These are phyloP conservation scores for Hypselothyrea guttata DNA, from an alignment of 2,888 invertebrate species.

Conservation along the genomic window DNA sequence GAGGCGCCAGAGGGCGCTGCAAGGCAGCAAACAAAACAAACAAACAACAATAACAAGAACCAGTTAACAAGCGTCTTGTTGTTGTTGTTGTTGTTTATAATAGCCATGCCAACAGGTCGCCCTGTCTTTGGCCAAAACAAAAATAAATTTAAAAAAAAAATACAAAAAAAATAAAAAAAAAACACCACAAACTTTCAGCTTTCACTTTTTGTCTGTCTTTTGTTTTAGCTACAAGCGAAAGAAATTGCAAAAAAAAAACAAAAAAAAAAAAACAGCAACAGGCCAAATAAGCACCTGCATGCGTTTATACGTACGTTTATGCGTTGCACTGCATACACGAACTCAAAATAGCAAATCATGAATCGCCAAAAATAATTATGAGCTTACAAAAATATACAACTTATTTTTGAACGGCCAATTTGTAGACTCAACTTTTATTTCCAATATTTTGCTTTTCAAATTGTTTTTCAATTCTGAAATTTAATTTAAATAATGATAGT, in stretches of 20 bases:
- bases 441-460: no score
- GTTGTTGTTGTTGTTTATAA: conserved; percentile 26
- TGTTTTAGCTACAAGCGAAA: conserved; percentile 50
- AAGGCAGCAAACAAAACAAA: conserved; percentile 12
- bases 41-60: conserved; percentile 46
- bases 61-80: conserved; percentile 32
- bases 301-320: neutral
- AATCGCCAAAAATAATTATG: no score
- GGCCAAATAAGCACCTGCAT: conserved; percentile 44
- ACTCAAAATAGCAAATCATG: no score
- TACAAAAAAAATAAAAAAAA: no score
- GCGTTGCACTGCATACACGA: no score
- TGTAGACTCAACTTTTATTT: no score
- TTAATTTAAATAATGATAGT: no score
- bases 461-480: no score
- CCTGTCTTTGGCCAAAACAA: conserved; percentile 42
- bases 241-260: conserved; percentile 27
- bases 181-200: conserved; percentile 63
- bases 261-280: conserved; percentile 21
- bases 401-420: no score
- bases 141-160: no score
- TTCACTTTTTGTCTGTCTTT: conserved; percentile 65
- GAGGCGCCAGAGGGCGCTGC: no score
- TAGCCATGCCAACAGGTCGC: conserved; percentile 52
- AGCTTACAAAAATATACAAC: no score